phyloP scores from a whole-genome alignment of 2,113 vertebrate genomes.

The Entelurus aequoreus region DNA sequence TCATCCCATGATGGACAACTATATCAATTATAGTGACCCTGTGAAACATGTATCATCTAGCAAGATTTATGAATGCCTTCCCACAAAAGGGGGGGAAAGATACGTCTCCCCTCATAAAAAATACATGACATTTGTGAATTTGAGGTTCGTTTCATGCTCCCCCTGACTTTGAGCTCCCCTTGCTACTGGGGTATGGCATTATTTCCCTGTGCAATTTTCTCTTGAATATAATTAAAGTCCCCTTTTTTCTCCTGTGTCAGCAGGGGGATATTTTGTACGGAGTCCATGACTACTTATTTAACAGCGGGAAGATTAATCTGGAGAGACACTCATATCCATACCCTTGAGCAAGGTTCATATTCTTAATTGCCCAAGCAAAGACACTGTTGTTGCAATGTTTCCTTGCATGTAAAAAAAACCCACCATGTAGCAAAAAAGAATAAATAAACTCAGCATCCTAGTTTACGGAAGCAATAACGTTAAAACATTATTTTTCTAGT shows the following conservation, averaged over 20 bases:
- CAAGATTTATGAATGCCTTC: slow-evolving; percentile 25
- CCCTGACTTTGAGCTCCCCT: slow-evolving; percentile 61
- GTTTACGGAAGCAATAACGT: slow-evolving; percentile 45
- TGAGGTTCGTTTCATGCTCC: slow-evolving; percentile 38
- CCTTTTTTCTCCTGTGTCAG: slow-evolving; percentile 55
- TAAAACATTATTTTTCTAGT: slow-evolving; percentile 36
- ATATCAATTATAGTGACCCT: background rate
- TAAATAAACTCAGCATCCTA: slow-evolving; percentile 51
- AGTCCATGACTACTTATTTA: slow-evolving; percentile 58
- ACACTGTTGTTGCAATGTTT: slow-evolving; percentile 38
- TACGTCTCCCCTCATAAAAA: slow-evolving; percentile 10
- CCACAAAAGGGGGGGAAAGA: background rate
- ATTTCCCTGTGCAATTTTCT: slow-evolving; percentile 33
- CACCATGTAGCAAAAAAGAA: slow-evolving; percentile 41
- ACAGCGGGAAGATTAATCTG: slow-evolving; percentile 48
- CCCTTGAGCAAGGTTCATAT: slow-evolving; percentile 64
- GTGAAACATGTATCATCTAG: slow-evolving; percentile 35
- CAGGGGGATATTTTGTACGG: slow-evolving; percentile 33
- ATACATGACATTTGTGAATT: slow-evolving; percentile 19
- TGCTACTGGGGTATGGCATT: slow-evolving; percentile 51
- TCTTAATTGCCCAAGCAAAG: slow-evolving; percentile 62
- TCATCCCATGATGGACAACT: background rate
- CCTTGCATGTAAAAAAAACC: slow-evolving; percentile 36
- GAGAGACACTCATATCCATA: slow-evolving; percentile 43
- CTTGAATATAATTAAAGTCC: slow-evolving; percentile 60